phyloP scores from a whole-genome alignment of 2,888 invertebrate genomes.

The Cephus nigrinus region DNA sequence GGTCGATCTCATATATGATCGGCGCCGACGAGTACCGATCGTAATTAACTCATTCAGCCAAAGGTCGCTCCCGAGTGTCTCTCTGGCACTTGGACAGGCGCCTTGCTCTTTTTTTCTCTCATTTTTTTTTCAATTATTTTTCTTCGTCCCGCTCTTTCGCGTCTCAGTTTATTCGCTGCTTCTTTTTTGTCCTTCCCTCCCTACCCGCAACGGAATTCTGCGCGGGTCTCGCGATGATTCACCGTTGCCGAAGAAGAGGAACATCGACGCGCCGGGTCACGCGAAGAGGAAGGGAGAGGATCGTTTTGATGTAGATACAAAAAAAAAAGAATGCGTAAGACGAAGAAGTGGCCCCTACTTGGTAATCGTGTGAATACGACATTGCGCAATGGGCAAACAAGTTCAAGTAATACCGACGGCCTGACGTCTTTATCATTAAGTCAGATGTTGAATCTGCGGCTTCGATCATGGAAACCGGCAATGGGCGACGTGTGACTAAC shows the following conservation, averaged over 20 bases:
- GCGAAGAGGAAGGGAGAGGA: not conserved
- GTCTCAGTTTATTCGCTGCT: not conserved
- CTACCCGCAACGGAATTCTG: not conserved
- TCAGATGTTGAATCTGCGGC: not conserved
- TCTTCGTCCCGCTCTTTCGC: not conserved
- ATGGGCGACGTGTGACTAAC: not conserved
- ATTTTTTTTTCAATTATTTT: not conserved
- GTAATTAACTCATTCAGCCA: not conserved
- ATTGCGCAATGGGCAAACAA: not conserved
- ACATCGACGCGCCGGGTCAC: not conserved
- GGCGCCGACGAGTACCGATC: not conserved
- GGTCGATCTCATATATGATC: not conserved
- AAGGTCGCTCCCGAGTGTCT: not conserved
- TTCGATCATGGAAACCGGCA: conserved; percentile 4
- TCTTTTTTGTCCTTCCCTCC: not conserved
- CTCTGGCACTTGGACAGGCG: not conserved
- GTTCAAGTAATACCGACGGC: not conserved
- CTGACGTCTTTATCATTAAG: not conserved
- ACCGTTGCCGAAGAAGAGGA: not conserved
- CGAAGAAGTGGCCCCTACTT: not conserved
- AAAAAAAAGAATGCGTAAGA: not conserved
- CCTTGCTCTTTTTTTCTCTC: not conserved
- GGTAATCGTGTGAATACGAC: not conserved
- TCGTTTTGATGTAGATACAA: not conserved
- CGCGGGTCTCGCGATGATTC: not conserved